Conservation (phyloP, 2,113 vertebrate genomes). For the Rhinopomastus cyanomelas region DNA sequence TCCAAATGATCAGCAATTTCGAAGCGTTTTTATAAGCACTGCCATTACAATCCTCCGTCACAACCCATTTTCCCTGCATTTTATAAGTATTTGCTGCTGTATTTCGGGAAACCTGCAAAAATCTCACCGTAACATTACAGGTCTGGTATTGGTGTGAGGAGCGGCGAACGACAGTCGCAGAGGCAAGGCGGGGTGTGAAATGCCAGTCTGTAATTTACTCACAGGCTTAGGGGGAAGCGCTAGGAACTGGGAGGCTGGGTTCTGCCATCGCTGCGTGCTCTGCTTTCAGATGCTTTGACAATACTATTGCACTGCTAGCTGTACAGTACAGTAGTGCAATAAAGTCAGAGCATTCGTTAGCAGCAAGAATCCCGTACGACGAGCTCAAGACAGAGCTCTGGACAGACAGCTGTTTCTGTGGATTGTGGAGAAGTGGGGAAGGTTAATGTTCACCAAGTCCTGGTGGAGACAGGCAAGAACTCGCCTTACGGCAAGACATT, state of each 20-base stretch:
- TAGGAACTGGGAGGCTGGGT: background rate
- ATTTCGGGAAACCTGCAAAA: background rate
- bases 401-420: constrained; percentile 21
- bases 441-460: background rate
- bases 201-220: background rate
- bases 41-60: background rate
- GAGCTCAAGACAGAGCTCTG: background rate
- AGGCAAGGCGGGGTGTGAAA: background rate
- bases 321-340: constrained; percentile 98
- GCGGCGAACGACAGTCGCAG: background rate
- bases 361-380: constrained; percentile 69
- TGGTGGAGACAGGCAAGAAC: background rate
- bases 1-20: background rate
- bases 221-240: constrained; percentile 20
- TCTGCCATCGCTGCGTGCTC: constrained; percentile 56
- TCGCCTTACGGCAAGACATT: background rate
- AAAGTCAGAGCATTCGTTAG: constrained; percentile 95
- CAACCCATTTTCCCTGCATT: background rate
- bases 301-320: constrained; percentile 99
- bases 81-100: background rate
- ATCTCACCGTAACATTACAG: background rate
- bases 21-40: background rate
- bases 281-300: constrained; percentile 97
- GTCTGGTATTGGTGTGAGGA: background rate
- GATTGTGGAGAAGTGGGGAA: background rate